Conservation (phyloP, 2,113 vertebrate species). For the chimpanzee (Pan troglodytes) region DNA sequence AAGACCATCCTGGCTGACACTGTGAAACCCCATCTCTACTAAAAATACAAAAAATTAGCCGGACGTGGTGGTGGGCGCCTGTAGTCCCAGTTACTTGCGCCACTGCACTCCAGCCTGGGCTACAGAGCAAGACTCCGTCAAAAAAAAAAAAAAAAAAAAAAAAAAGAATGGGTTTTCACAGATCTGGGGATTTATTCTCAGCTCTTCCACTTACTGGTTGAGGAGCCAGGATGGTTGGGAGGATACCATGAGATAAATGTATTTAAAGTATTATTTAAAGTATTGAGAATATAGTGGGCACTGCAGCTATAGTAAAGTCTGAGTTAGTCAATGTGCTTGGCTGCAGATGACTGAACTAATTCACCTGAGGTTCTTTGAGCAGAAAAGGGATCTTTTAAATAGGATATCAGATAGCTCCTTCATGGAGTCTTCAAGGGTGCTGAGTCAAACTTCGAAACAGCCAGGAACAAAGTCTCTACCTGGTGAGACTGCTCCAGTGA, state of each 20-base stretch:
- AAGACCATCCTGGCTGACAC: too few species aligned
- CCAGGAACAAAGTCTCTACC: background rate
- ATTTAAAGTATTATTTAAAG: background rate
- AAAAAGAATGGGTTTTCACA: background rate
- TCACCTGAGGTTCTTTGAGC: background rate
- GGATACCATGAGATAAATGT: background rate
- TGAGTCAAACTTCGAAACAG: background rate
- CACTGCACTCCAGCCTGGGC: too few species aligned
- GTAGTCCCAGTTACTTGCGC: too few species aligned
- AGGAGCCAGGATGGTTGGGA: background rate
- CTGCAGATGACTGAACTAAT: background rate
- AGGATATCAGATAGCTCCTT: background rate
- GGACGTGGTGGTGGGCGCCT: too few species aligned
- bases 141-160: too few species aligned
- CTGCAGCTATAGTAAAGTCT: background rate
- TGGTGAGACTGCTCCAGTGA: background rate
- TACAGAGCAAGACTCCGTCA: too few species aligned
- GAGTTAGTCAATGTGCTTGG: background rate
- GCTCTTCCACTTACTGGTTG: background rate
- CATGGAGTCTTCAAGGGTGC: background rate
- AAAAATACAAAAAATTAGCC: too few species aligned
- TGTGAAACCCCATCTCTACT: too few species aligned
- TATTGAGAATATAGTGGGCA: background rate
- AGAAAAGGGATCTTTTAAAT: background rate
- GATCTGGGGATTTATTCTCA: background rate